A percentile compares a stretch with the other conserved stretches of the same genome.
Conservation (phyloP, 2,888 invertebrate genomes). For the Melanostoma scalare region DNA sequence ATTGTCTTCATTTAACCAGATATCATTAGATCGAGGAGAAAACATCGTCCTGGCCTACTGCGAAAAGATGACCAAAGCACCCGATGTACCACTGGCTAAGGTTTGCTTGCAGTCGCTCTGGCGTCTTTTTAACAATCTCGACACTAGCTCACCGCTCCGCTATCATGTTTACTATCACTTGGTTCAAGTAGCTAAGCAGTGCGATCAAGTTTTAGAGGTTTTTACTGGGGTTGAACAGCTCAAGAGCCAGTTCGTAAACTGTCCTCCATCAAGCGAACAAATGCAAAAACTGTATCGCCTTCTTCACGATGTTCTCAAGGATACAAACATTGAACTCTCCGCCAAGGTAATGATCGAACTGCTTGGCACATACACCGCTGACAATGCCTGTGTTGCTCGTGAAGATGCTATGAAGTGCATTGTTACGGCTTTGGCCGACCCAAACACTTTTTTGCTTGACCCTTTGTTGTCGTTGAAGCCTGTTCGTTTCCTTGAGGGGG, state of each 20-base stretch:
- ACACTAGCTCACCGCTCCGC: conserved; percentile 90
- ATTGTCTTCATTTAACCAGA: conserved; percentile 81
- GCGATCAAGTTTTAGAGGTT: conserved; percentile 92
- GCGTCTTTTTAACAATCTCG: conserved; percentile 92
- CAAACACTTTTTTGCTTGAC: conserved; percentile 96
- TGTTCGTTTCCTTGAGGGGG: conserved; percentile 96
- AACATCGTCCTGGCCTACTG: conserved; percentile 95
- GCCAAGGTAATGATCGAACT: conserved; percentile 98
- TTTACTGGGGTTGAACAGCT: conserved; percentile 93
- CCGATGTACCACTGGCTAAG: conserved; percentile 89
- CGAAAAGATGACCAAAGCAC: conserved; percentile 94
- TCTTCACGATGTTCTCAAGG: conserved; percentile 93
- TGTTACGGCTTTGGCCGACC: conserved; percentile 96
- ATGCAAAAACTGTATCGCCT: conserved; percentile 95
- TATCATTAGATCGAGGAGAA: conserved; percentile 93
- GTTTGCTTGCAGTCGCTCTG: conserved; percentile 89
- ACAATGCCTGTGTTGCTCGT: conserved; percentile 97
- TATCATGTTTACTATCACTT: conserved; percentile 97
- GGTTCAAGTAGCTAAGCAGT: conserved; percentile 93
- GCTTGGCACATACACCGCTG: conserved; percentile 97
- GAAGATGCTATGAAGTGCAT: conserved; percentile 99
- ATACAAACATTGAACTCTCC: conserved; percentile 93
- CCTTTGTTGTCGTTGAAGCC: conserved; percentile 96
- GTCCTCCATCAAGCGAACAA: conserved; percentile 93
- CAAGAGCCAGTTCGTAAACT: conserved; percentile 89